Conservation (phyloP, 2,888 invertebrate genomes). For the Pseudococcus viburni region DNA sequence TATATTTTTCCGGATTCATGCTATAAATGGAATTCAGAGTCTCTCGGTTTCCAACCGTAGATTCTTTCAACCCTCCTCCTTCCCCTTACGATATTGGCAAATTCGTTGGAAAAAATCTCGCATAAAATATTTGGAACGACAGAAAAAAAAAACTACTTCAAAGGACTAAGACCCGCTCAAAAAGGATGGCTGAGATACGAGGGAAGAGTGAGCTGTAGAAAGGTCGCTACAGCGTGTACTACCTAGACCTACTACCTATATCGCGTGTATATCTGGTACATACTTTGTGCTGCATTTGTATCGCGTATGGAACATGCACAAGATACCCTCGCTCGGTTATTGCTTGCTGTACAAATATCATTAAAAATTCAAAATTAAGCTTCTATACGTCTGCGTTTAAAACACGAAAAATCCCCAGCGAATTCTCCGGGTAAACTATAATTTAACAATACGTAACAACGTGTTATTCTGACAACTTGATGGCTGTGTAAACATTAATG, state of each 20-base stretch:
- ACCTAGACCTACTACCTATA: neutral
- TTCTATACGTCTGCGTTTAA: slow-evolving; percentile 59
- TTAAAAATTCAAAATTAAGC: slow-evolving; percentile 66
- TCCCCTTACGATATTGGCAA: too few species aligned
- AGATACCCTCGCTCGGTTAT: slow-evolving; percentile 21
- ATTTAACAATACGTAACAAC: slow-evolving; percentile 61
- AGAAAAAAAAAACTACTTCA: too few species aligned
- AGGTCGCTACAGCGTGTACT: too few species aligned
- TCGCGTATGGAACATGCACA: slow-evolving; percentile 49
- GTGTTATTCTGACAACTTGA: slow-evolving; percentile 59
- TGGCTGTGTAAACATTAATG: slow-evolving; percentile 51
- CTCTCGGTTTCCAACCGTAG: too few species aligned
- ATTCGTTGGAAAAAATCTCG: too few species aligned
- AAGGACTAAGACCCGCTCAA: too few species aligned
- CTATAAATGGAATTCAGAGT: too few species aligned
- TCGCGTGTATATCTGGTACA: neutral
- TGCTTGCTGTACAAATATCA: slow-evolving; percentile 59
- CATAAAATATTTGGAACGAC: too few species aligned
- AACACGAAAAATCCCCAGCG: slow-evolving; percentile 58
- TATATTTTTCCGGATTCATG: too few species aligned
- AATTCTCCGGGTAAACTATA: slow-evolving; percentile 57
- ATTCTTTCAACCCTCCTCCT: too few species aligned
- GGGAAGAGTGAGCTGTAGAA: too few species aligned
- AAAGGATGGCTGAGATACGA: too few species aligned
- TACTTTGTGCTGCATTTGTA: slow-evolving; percentile 30